These are phyloP conservation scores for Ectemnius continuus DNA, from an alignment of 2,888 invertebrate species.

Conservation along the genomic window DNA sequence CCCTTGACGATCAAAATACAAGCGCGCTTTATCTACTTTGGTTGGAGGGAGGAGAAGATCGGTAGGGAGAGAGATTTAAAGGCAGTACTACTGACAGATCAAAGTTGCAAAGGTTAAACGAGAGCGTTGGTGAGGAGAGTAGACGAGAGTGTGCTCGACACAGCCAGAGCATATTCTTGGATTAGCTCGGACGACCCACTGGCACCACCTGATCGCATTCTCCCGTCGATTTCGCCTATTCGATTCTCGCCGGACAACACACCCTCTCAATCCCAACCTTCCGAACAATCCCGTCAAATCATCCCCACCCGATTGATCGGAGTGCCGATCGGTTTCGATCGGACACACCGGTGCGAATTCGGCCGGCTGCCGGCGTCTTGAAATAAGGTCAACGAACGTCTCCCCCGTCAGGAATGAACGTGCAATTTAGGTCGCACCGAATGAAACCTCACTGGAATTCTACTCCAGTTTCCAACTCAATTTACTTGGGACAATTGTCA, in stretches of 20 bases:
- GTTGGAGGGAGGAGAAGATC: conserved; percentile 12
- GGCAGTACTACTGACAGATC: conserved; percentile 29
- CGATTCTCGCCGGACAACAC: conserved; percentile 21
- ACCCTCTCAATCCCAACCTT: conserved; percentile 12
- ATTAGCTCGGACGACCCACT: conserved; percentile 56
- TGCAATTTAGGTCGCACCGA: conserved; percentile 23
- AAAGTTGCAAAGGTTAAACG: conserved; percentile 65
- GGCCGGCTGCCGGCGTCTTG: conserved; percentile 17
- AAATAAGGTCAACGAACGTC: conserved; percentile 43
- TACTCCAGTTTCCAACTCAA: not conserved
- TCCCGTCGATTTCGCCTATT: conserved; percentile 42
- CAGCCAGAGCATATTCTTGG: conserved; percentile 68
- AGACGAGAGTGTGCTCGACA: conserved; percentile 25
- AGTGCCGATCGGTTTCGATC: too few species aligned
- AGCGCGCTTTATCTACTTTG: too few species aligned
- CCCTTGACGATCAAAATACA: conserved; percentile 5
- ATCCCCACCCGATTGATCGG: too few species aligned
- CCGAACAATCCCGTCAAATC: not conserved
- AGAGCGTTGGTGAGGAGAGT: conserved; percentile 55
- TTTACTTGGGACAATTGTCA: too few species aligned
- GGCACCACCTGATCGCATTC: conserved; percentile 52
- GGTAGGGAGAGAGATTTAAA: conserved; percentile 46
- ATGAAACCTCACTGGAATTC: conserved; percentile 15
- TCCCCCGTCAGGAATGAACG: conserved; percentile 10
- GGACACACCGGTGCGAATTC: not conserved